Conservation (phyloP, 2,113 vertebrate genomes). For the Gallinago undulata region DNA sequence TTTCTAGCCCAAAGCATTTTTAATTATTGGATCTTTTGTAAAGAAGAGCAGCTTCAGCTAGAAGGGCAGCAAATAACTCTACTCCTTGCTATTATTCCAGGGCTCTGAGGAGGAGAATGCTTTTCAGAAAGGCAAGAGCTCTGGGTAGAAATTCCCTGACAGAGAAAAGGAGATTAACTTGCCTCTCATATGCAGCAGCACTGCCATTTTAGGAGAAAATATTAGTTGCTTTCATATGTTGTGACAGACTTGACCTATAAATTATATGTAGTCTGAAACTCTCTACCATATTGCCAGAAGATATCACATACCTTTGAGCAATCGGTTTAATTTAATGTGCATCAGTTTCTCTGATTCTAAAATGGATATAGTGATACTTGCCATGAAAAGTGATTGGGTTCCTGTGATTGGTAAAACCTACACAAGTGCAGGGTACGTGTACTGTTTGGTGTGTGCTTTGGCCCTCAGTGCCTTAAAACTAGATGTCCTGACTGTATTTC, state of each 20-base stretch:
- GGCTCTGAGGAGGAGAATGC: background rate
- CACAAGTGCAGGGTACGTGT: background rate
- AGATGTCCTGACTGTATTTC: background rate
- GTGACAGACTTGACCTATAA: background rate
- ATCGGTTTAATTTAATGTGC: background rate
- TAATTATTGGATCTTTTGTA: background rate
- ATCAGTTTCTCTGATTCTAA: background rate
- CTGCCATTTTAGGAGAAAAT: background rate
- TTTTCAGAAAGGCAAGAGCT: background rate
- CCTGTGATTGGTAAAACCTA: background rate
- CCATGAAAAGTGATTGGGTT: background rate
- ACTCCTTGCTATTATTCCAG: background rate
- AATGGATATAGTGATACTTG: background rate
- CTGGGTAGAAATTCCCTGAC: background rate
- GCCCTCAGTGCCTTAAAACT: background rate
- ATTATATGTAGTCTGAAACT: background rate
- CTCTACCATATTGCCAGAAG: background rate
- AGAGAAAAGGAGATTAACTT: background rate
- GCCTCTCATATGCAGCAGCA: background rate
- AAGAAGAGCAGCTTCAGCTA: background rate
- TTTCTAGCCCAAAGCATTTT: background rate
- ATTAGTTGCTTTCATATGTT: background rate
- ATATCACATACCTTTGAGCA: background rate
- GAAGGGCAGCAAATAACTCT: background rate
- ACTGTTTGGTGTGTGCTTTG: background rate